Evolutionary conservation across 2,888 invertebrate genomes (phyloP), one percentile per base, ranked within the genome.

Genomic region (Ditula angustiorana): DNA sequence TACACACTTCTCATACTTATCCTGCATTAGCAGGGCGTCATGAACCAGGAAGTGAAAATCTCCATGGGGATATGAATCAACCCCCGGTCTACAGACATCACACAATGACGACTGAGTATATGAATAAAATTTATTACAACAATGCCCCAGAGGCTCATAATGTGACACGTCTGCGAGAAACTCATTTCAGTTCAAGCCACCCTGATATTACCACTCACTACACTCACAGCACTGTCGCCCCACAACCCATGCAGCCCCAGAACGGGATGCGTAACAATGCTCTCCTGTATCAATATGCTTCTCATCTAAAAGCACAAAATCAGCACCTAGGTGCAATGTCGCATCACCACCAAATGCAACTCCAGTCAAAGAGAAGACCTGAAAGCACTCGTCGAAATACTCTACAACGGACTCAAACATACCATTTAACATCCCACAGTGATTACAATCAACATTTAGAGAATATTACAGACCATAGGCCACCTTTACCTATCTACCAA

Each of bases 121-220:
- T 88, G 76, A 90, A 90, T 71, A 90, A 91, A 74, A 82, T 92
- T 2, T 91, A 92, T 69, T 88, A 88, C 53, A 87, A 79, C 70
- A 86, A 85, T 74, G 73, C 81, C 61, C 83, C 85, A 13, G 92
- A 92, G 61, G 82, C 88, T 37, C 88, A 89, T 56, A 88, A 84
- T 79, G 90, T 89, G 10, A 85, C 92, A 21, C 79, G 91, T 8
- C 73, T 91, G 69, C 74, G 90, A 68, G 93, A 93, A 73, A 92
- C 92, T 8, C 93, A 93, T 70, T 93, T 93, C 68, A 93, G 93
- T 70, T 92, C 92, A 4, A 93, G 93, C 75, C 93, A 93, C 70
- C 93, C 93, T 24, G 93, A 93, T 71, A 92, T 93, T 56, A 82
- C 92, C 2, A 87, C 87, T 10, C 86, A 90, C 71, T 89, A 90